phyloP scores from a whole-genome alignment of 1,140 invertebrate species.

The Planococcus citri region DNA sequence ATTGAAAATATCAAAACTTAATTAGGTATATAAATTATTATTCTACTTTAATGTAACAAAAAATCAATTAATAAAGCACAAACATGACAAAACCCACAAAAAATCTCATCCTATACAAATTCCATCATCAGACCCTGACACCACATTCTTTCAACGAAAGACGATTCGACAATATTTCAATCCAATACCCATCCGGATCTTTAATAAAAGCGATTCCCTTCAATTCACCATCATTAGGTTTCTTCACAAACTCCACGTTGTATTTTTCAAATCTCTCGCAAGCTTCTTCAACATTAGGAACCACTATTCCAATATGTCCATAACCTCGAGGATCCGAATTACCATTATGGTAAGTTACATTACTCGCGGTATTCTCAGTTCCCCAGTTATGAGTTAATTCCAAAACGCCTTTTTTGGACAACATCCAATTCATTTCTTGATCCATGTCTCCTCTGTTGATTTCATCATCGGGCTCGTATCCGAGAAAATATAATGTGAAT shows the following conservation, averaged over 20 bases:
- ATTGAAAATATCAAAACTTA: too few species aligned
- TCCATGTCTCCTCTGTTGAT: slow-evolving; percentile 50
- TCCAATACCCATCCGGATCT: slow-evolving; percentile 94
- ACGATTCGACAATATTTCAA: slow-evolving; percentile 83
- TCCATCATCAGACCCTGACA: too few species aligned
- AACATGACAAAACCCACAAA: too few species aligned
- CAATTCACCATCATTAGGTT: slow-evolving; percentile 69
- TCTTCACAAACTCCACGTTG: slow-evolving; percentile 80
- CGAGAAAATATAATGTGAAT: slow-evolving; percentile 88
- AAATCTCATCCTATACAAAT: too few species aligned
- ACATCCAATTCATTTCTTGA: slow-evolving; percentile 60
- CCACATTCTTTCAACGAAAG: too few species aligned
- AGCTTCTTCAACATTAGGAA: slow-evolving; percentile 41
- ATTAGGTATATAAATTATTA: too few species aligned
- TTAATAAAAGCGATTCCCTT: slow-evolving; percentile 87
- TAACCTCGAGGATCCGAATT: slow-evolving; percentile 72
- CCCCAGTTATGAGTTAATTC: slow-evolving; percentile 95
- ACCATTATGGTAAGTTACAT: slow-evolving; percentile 76
- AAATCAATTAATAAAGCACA: too few species aligned
- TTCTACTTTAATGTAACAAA: too few species aligned
- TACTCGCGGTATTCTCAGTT: slow-evolving; percentile 68
- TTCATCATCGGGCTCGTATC: slow-evolving; percentile 65
- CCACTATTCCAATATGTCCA: slow-evolving; percentile 80
- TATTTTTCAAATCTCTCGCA: slow-evolving; percentile 65
- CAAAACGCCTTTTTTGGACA: slow-evolving; percentile 69